Conservation (phyloP, 2,113 vertebrate genomes). For the Plectropomus leopardus region DNA sequence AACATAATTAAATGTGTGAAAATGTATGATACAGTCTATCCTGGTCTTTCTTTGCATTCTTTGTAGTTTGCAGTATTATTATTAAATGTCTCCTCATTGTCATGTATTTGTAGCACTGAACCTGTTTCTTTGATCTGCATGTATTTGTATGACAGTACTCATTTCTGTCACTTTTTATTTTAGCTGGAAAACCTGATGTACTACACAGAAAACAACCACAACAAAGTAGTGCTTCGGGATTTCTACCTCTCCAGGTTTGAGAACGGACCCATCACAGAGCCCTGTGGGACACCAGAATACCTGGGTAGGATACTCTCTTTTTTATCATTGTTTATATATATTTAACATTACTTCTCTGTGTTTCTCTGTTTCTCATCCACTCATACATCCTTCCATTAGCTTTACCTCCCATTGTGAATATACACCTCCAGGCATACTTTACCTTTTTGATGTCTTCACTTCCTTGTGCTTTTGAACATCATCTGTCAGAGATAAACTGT, state of each 20-base stretch:
- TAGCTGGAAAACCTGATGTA: conserved; percentile 92
- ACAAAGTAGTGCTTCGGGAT: conserved; percentile 90
- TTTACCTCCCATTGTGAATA: conserved; percentile 15
- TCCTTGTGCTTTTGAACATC: conserved; percentile 33
- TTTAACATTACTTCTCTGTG: not conserved
- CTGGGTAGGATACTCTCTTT: conserved; percentile 79
- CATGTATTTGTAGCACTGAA: not conserved
- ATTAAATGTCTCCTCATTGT: not conserved
- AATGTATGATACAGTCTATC: too few species aligned
- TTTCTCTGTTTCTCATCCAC: not conserved
- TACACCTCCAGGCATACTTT: conserved; percentile 1
- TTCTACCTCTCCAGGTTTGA: conserved; percentile 91
- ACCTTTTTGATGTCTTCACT: conserved; percentile 12
- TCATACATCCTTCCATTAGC: not conserved
- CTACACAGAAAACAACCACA: conserved; percentile 90
- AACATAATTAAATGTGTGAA: too few species aligned
- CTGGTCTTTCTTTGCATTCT: too few species aligned
- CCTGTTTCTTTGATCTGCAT: not conserved
- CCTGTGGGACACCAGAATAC: conserved; percentile 91
- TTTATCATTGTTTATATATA: not conserved
- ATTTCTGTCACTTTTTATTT: conserved; percentile 17
- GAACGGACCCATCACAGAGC: conserved; percentile 89
- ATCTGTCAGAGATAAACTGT: conserved; percentile 22
- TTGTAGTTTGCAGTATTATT: not conserved
- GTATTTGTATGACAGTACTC: not conserved